A percentile compares a stretch with the other conserved stretches of the same genome.
Conservation (phyloP, 2,113 vertebrate genomes). For the Accipiter cooperii region DNA sequence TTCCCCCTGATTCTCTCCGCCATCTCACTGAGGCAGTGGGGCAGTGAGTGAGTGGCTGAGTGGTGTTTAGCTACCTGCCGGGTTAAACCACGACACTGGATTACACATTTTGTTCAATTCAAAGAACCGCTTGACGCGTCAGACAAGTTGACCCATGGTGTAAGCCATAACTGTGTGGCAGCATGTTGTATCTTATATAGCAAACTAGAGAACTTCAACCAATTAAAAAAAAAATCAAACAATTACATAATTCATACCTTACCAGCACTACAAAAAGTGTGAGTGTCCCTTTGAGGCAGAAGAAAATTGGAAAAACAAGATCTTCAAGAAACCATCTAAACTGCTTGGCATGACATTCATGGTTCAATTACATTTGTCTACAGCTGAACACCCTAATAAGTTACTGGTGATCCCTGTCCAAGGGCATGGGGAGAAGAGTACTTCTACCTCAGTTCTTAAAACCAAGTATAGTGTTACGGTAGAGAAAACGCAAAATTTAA, state of each 20-base stretch:
- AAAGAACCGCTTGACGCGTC: background rate
- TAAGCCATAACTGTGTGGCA: background rate
- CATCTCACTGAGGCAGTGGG: too few relatives aligned
- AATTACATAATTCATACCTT: background rate
- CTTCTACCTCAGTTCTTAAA: background rate
- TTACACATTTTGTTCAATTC: background rate
- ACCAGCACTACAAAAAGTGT: background rate
- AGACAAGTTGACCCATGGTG: background rate
- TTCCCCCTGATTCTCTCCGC: too few relatives aligned
- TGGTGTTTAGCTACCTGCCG: too few relatives aligned
- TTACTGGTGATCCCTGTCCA: background rate
- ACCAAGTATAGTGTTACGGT: background rate
- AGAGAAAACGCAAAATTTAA: background rate
- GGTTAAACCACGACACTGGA: background rate
- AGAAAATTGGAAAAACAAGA: background rate
- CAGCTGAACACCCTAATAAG: background rate
- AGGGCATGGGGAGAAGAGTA: background rate
- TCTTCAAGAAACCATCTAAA: background rate
- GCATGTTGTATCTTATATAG: background rate
- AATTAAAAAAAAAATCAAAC: background rate
- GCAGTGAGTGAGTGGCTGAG: too few relatives aligned
- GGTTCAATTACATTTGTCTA: background rate
- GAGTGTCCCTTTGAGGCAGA: background rate
- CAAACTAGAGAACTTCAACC: background rate
- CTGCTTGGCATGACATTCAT: too few relatives aligned